A percentile compares a stretch with the other conserved stretches of the same genome.
Evolutionary conservation across 2,888 invertebrate species (phyloP).

Genomic region (Caenorhabditis sp.): DNA sequence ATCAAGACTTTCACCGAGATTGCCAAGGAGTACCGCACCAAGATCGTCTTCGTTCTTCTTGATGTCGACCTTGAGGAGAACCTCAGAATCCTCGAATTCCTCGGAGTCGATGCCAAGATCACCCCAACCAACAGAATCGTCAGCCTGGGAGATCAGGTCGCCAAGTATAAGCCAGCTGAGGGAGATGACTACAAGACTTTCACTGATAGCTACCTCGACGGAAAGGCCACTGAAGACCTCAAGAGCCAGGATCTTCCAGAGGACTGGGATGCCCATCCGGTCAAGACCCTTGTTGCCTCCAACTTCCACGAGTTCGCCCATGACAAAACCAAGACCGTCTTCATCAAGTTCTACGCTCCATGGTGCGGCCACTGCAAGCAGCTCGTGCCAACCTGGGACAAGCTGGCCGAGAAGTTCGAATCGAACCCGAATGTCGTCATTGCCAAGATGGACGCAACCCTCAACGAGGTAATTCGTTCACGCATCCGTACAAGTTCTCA

Average conservation of each 20-base stretch:
- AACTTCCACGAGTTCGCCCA: conserved; percentile 85
- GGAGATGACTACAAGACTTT: conserved; percentile 86
- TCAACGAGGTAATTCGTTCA: conserved; percentile 85
- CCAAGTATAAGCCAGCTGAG: conserved; percentile 89
- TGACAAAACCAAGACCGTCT: conserved; percentile 89
- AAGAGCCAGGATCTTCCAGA: conserved; percentile 92
- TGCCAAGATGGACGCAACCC: conserved; percentile 97
- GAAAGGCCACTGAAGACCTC: conserved; percentile 93
- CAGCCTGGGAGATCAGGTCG: conserved; percentile 90
- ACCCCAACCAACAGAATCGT: conserved; percentile 83
- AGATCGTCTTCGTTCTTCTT: conserved; percentile 89
- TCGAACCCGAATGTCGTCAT: conserved; percentile 87
- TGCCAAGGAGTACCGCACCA: conserved; percentile 90
- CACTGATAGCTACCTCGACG: conserved; percentile 90
- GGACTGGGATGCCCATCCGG: conserved; percentile 95
- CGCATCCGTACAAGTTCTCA: neutral
- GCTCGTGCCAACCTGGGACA: conserved; percentile 93
- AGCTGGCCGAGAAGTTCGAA: conserved; percentile 92
- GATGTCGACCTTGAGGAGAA: conserved; percentile 94
- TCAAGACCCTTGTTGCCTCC: conserved; percentile 89
- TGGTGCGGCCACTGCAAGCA: conserved; percentile 98
- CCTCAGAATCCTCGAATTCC: conserved; percentile 96
- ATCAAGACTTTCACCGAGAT: conserved; percentile 87
- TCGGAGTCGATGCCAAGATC: conserved; percentile 92
- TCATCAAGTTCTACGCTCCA: conserved; percentile 98